phyloP scores from a whole-genome alignment of 2,113 vertebrate species.

The Chloroceryle aenea region DNA sequence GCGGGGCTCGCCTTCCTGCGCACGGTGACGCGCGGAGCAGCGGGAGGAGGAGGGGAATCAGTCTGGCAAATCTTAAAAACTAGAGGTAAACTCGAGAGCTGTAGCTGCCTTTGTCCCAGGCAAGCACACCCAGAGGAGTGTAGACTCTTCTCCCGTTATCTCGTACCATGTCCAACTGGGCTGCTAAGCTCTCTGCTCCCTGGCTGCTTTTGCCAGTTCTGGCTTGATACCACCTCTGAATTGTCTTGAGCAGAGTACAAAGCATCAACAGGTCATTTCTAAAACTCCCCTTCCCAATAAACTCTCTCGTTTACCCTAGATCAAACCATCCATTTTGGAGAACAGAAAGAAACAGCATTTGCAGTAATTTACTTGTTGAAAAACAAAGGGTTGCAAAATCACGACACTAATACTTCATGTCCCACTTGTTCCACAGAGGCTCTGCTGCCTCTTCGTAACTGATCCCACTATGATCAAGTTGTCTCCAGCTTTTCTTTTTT shows the following conservation, averaged over 20 bases:
- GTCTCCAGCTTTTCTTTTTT: neutral
- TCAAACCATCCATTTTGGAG: neutral
- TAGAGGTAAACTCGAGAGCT: neutral
- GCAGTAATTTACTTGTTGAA: neutral
- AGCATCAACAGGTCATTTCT: neutral
- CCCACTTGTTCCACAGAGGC: neutral
- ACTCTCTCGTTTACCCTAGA: neutral
- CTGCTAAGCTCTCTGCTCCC: neutral
- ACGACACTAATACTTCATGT: neutral
- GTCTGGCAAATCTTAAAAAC: neutral
- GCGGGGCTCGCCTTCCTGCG: neutral
- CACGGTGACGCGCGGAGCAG: fast-evolving
- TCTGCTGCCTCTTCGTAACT: neutral
- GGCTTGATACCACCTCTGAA: neutral
- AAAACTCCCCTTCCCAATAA: neutral
- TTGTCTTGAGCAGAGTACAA: neutral
- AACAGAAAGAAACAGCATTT: neutral
- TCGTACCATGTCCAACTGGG: neutral
- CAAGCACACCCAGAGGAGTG: neutral
- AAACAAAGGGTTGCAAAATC: neutral
- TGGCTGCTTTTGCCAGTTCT: neutral
- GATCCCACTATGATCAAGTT: neutral
- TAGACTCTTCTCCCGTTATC: neutral
- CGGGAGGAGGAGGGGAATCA: neutral
- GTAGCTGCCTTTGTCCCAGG: neutral